Evolutionary conservation across 1,140 invertebrate genomes (phyloP), one percentile per base, ranked within the genome.

Genomic region (Drosophila jambulina): DNA sequence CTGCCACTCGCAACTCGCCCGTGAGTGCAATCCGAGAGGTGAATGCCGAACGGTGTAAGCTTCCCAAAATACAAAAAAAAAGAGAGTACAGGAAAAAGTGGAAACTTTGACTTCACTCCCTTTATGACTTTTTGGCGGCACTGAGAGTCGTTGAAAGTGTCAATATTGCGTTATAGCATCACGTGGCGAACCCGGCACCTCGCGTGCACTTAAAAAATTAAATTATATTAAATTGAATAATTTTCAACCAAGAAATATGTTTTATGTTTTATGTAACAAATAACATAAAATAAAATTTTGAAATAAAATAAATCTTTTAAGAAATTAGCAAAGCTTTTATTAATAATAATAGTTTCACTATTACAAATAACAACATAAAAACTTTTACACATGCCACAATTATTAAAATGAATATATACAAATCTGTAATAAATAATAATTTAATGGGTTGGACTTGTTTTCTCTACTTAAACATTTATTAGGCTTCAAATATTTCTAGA

Each of bases 141-240:
- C 74, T 82, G 86, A 71, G 88, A 87, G 84, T 87, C 72, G 85
- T 88, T 88, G 79, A 86, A 91, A 91, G 88, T 91, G 88, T 91
- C 90, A 91, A 90, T 91, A 91, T 91, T 85, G 80, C 71, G 72
- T 88, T 86, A 79, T 58, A 74, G 82, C 80, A 80, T 84, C 88
- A 90, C 90, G 81, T 85, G 80, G 72, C 68, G 43, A 42, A 43
- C 38, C 32, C 40, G 43, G 32, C 54, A 51, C 32, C 68, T 63
- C 19, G 27, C 7, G n/a, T 36, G n/a, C 67, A 70, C 67, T 68
- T 6, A 1, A 17, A 54, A 53, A 23, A 62, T n/a, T n/a, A n/a
- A n/a, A n/a, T n/a, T n/a, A n/a, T n/a, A 13, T 3, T 54, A 29
- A 27, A 23, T 53, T 23, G 6, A 23, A 5, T 5, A 36, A 23